These are phyloP conservation scores for Erythrolamprus reginae DNA, from an alignment of 2,113 vertebrate genomes.

Conservation along the genomic window DNA sequence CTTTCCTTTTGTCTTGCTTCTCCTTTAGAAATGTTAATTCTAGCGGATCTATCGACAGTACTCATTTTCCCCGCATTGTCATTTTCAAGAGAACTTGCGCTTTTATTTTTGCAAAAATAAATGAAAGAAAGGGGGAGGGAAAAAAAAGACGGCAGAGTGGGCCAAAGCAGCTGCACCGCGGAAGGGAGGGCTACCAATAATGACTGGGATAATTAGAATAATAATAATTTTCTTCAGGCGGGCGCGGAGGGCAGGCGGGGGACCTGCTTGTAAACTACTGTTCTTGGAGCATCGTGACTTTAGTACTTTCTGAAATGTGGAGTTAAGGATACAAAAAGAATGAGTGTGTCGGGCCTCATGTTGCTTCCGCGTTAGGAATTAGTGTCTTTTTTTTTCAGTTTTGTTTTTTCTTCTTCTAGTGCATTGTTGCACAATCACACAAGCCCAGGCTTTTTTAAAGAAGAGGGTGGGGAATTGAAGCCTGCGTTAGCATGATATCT, in stretches of 20 bases:
- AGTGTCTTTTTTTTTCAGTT: not conserved
- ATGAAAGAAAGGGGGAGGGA: not conserved
- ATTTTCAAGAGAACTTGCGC: conserved; percentile 30
- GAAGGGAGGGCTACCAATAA: conserved; percentile 7
- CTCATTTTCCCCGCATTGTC: conserved; percentile 47
- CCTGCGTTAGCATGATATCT: not conserved
- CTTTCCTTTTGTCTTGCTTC: conserved; percentile 46
- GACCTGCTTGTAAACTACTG: conserved; percentile 5
- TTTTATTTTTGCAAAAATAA: conserved; percentile 46
- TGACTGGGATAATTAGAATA: not conserved
- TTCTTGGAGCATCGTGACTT: not conserved
- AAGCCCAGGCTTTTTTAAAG: not conserved
- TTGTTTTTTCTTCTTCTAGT: not conserved
- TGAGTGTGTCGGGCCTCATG: not conserved
- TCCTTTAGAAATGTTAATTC: conserved; percentile 57
- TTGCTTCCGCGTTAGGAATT: not conserved
- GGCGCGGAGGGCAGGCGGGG: no score
- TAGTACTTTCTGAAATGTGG: not conserved
- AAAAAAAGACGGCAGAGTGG: not conserved
- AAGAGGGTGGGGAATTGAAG: not conserved
- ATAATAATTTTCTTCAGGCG: not conserved
- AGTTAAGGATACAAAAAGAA: not conserved
- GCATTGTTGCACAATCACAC: not conserved
- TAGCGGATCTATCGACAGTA: conserved; percentile 21
- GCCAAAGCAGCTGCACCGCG: conserved; percentile 48